Conservation (phyloP, 2,113 vertebrate genomes). For the Pollachius pollachius region DNA sequence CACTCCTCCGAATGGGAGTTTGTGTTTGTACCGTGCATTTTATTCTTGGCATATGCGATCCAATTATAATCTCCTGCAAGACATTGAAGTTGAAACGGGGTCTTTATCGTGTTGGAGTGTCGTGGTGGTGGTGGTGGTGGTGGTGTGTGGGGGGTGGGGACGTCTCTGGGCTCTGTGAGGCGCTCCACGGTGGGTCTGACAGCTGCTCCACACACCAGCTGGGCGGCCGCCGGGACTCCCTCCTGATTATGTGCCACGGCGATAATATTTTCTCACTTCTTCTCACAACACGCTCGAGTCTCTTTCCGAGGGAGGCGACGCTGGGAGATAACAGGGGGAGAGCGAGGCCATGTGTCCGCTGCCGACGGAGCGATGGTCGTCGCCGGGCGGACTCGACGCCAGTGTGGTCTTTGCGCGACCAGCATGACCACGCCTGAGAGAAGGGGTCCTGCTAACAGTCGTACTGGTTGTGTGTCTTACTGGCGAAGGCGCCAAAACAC, state of each 20-base stretch:
- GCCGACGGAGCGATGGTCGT: no score
- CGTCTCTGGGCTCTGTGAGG: constrained; percentile 17
- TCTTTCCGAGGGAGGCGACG: neutral
- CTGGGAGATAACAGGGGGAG: no score
- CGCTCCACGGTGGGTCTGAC: constrained; percentile 46
- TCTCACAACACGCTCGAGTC: constrained; percentile 34
- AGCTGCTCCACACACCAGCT: constrained; percentile 62
- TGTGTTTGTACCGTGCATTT: neutral
- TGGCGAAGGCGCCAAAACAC: no score
- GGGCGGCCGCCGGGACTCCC: constrained; percentile 30
- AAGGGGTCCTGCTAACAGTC: no score
- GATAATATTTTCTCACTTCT: constrained; percentile 21
- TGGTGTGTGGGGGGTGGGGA: neutral
- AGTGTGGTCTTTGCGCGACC: no score
- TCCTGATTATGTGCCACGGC: constrained; percentile 18
- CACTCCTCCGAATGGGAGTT: no score
- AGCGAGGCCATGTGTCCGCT: no score
- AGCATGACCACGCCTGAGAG: no score
- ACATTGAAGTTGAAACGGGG: no score
- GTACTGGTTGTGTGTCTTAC: no score
- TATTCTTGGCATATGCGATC: neutral
- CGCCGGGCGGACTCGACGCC: no score
- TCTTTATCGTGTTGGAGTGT: no score
- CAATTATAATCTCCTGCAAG: neutral
- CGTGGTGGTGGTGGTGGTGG: neutral